A percentile compares a stretch with the other conserved stretches of the same genome.
Evolutionary conservation across 2,797 vertebrate genomes (phyloP).

Genomic region (Phoebastria nigripes): DNA sequence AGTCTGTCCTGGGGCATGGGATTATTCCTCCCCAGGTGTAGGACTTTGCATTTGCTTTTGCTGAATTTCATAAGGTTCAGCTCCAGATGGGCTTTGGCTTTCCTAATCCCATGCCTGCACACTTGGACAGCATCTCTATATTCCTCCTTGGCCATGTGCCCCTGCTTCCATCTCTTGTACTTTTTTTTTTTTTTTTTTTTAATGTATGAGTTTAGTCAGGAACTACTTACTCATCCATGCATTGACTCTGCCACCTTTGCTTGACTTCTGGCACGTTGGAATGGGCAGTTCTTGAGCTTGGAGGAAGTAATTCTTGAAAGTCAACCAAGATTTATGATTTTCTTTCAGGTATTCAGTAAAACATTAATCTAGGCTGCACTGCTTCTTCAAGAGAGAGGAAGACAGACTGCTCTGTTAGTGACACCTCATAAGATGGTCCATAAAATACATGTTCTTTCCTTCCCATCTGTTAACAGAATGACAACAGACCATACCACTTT

Average conservation of each 20-base stretch:
- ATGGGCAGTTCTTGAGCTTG: neutral
- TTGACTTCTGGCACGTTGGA: neutral
- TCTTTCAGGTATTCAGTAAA: neutral
- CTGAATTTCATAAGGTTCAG: neutral
- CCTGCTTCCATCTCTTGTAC: neutral
- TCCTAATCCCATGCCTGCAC: neutral
- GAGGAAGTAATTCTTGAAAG: neutral
- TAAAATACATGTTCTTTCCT: neutral
- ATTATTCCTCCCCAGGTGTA: neutral
- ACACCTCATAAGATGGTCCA: neutral
- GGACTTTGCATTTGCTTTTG: neutral
- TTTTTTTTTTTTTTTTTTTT: neutral
- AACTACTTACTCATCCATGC: neutral
- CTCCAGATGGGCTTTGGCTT: neutral
- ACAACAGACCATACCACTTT: neutral
- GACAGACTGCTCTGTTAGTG: neutral
- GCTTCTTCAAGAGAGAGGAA: neutral
- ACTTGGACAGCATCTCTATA: neutral
- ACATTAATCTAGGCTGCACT: neutral
- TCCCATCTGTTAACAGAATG: neutral
- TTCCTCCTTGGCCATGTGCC: neutral
- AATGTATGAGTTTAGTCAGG: neutral
- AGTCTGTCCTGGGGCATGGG: neutral
- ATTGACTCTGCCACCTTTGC: neutral
- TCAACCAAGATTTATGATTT: neutral